These are phyloP conservation scores for Hymenopus coronatus DNA, from an alignment of 2,888 invertebrate species.

Conservation along the genomic window DNA sequence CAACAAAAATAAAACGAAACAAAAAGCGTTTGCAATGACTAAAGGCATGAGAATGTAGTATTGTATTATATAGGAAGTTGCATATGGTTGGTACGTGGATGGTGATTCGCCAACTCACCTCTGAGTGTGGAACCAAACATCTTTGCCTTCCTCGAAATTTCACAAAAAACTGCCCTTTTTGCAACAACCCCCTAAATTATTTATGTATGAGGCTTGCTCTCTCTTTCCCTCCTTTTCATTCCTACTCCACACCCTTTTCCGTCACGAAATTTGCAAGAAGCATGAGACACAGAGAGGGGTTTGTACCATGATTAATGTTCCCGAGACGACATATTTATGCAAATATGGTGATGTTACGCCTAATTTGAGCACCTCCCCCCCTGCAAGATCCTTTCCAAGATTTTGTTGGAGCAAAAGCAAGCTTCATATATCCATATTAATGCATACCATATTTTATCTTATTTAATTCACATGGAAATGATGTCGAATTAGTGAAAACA, in stretches of 20 bases:
- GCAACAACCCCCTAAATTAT: background rate
- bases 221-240: background rate
- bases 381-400: background rate
- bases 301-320: constrained; percentile 20
- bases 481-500: constrained; percentile 30
- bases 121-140: background rate
- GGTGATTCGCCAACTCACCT: background rate
- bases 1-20: too few relatives aligned
- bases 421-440: constrained; percentile 64
- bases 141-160: background rate
- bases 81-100: too few relatives aligned
- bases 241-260: background rate
- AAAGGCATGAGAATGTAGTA: too few relatives aligned
- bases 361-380: constrained; percentile 31
- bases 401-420: background rate
- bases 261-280: background rate
- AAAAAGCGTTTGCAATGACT: too few relatives aligned
- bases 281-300: background rate
- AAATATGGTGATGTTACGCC: constrained; percentile 32
- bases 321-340: constrained; percentile 33
- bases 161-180: background rate
- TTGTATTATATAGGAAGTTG: too few relatives aligned
- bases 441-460: constrained; percentile 72
- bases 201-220: constrained; percentile 12
- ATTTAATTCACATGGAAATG: constrained; percentile 81